Evolutionary conservation across 2,888 invertebrate genomes (phyloP), one percentile per base, ranked within the genome.

Genomic region (Epicampocera succincta): DNA sequence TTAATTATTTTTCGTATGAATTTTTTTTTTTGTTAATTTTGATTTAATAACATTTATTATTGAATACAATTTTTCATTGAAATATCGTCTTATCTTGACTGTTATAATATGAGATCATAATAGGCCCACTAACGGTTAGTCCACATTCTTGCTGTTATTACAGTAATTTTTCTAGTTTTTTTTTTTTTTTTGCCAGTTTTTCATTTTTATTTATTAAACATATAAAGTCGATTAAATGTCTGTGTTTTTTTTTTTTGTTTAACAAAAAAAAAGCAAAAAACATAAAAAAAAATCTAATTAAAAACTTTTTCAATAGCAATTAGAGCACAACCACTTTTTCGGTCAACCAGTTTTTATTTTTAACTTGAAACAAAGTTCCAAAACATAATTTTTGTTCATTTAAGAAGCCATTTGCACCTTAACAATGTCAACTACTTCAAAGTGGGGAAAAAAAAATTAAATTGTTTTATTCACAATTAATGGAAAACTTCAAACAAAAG

Each of bases 351-450:
- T 75, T 66, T 65, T 25, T 11, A 19, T 65, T 15, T n/a, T 48
- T n/a, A 48, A n/a, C n/a, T 65, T 15, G 1, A 11, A 52, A 21
- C 13, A 58, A 21, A 33, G 19, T 12, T 6, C 42, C 0, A 17
- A 68, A 69, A 46, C 3, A 8, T 19, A 46, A 71, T 11, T 38
- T 19, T 13, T 38, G 42, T 56, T 56, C 33, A 40, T 12, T 38
- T 25, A 58, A 73, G 54, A 13, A 44, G 5, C 33, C 19, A 48
- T 65, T 74, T 56, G 56, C 65, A 74, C 74, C 65, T 40, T 40
- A 74, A 76, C 68, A 68, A 52, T 68, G 52, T 44, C 76, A 68
- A 60, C 44, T 38, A 61, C 76, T 76, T 61, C 3, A 68, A n/a
- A 61, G 50, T 46, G 11, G n/a, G n/a, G n/a, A n/a, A n/a, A n/a